Conservation (phyloP, 2,888 invertebrate genomes). For the Marasmarcha lunaedactyla region DNA sequence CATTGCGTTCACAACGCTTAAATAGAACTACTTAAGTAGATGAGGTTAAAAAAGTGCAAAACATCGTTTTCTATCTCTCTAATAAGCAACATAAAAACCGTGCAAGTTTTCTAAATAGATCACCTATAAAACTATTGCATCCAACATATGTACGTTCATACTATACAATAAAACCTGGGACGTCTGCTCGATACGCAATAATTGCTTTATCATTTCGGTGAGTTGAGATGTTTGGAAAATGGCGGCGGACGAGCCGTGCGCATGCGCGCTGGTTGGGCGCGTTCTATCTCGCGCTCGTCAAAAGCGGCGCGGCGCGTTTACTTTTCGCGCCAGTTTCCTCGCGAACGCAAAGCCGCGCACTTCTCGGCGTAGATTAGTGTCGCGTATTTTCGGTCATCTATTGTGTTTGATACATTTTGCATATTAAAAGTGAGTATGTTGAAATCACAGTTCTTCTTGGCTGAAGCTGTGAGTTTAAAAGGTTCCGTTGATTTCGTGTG, state of each 20-base stretch:
- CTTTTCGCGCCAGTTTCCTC: conserved; percentile 36
- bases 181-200: background rate
- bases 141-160: background rate
- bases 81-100: too few species aligned
- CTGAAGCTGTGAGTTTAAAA: background rate
- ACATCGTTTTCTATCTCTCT: too few species aligned
- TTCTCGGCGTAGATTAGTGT: conserved; percentile 13
- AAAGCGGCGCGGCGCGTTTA: conserved; percentile 8
- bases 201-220: background rate
- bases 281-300: background rate
- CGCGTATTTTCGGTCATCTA: too few species aligned
- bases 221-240: background rate
- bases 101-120: background rate
- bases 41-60: too few species aligned
- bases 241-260: conserved; percentile 6
- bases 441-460: background rate
- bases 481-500: background rate
- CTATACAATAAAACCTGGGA: background rate
- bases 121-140: background rate
- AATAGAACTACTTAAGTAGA: too few species aligned
- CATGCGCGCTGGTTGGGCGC: conserved; percentile 12
- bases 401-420: background rate
- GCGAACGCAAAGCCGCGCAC: conserved; percentile 34
- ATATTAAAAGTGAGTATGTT: background rate
- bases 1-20: too few species aligned